Evolutionary conservation across 2,113 vertebrate genomes (phyloP), one percentile per base, ranked within the genome.

Genomic region (Sarotherodon lohbergeri): DNA sequence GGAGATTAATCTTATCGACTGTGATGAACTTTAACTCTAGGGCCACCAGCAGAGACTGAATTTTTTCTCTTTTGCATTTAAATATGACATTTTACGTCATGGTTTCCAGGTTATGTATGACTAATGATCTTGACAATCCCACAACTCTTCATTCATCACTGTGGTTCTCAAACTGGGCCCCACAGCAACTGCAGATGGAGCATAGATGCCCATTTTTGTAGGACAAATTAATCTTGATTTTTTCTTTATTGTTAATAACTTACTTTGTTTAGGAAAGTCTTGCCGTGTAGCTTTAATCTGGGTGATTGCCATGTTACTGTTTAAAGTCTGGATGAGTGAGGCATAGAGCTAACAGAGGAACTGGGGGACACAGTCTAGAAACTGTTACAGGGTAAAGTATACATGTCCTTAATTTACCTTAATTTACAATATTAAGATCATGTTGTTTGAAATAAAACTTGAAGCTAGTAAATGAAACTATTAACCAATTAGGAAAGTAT

Each of bases 161-260:
- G 22, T 27, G 66, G 39, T 73, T 73, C 39, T 73, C 22, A 27
- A 46, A 73, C 36, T 14, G 66, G 39, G 66, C 7, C n/a, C 66
- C n/a, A 71, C 39, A 3, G 63, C 63, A 71, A 71, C 36, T 43
- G n/a, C 39, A 71, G 41, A 27, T 2, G 41, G 41, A 46, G 13
- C 68, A 73, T 46, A 24, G 13, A 46, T 2, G 13, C 13, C 13
- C 22, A 27, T 73, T 46, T 73, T 27, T 73, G 41, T 24, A 9
- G 66, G n/a, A 9, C 36, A 43, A 71, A 43, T 71, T 0, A 0
- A 16, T 43, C 39, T 46, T 27, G 39, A 27, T 6, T 6, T 5
- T 41, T 43, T 73, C 41, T 73, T 73, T 27, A 71, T 41, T 41
- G 39, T 43, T 2, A 68, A 68, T 5, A 41, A 71, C 7, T 71